Conservation (phyloP, 2,888 invertebrate genomes). For the Zelleria hepariella region DNA sequence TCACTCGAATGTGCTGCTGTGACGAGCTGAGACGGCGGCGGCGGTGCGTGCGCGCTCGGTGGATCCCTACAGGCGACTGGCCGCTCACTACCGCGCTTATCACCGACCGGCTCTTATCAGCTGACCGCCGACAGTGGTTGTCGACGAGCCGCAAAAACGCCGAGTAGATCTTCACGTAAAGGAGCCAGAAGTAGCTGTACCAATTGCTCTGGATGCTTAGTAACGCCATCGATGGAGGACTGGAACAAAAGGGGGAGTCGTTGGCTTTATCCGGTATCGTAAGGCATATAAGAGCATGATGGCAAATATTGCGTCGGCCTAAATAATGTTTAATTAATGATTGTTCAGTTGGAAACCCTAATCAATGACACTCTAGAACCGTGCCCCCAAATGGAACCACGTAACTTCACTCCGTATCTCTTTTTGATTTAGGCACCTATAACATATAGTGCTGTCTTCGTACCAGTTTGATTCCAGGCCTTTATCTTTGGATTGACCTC, state of each 20-base stretch:
- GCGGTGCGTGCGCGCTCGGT: slow-evolving; percentile 64
- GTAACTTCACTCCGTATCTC: background rate
- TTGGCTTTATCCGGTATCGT: background rate
- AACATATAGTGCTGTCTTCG: too few species aligned
- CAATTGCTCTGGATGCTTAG: slow-evolving; percentile 54
- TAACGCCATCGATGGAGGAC: slow-evolving; percentile 64
- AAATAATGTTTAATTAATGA: background rate
- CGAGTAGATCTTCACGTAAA: slow-evolving; percentile 60
- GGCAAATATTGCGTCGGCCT: too few species aligned
- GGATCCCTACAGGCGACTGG: slow-evolving; percentile 58
- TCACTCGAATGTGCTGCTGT: slow-evolving; percentile 46
- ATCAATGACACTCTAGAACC: background rate
- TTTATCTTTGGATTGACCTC: too few species aligned
- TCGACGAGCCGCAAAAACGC: slow-evolving; percentile 59
- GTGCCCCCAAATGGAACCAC: background rate
- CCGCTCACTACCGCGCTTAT: slow-evolving; percentile 52
- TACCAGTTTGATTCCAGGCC: too few species aligned
- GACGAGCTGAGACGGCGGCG: slow-evolving; percentile 29
- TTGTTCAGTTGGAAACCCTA: background rate
- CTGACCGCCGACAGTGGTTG: slow-evolving; percentile 53
- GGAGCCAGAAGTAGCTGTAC: slow-evolving; percentile 54
- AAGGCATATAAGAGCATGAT: background rate
- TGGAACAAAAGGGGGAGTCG: slow-evolving; percentile 18
- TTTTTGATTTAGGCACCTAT: too few species aligned
- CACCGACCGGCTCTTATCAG: slow-evolving; percentile 65